phyloP scores from a whole-genome alignment of 2,113 vertebrate species.

The Hiodon alosoides region DNA sequence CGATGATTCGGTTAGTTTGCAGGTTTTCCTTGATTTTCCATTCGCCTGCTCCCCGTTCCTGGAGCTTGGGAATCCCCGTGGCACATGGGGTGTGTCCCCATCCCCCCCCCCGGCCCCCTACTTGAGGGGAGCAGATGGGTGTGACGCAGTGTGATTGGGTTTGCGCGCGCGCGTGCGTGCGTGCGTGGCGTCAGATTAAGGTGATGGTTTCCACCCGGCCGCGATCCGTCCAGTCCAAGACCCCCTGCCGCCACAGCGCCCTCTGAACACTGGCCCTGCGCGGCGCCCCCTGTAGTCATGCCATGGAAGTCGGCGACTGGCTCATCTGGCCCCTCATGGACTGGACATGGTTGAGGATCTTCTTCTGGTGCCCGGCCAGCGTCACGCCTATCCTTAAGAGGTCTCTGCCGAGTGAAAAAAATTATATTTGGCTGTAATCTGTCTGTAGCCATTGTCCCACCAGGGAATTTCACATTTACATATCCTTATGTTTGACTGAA shows the following conservation, averaged over 20 bases:
- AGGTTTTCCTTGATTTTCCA: not conserved
- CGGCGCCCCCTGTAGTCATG: slow-evolving; percentile 77
- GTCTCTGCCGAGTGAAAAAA: slow-evolving; percentile 65
- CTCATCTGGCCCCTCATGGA: slow-evolving; percentile 95
- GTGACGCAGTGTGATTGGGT: not conserved
- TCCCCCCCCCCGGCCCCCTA: not conserved
- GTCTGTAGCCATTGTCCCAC: not conserved
- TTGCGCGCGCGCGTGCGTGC: not conserved
- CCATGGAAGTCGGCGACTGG: slow-evolving; percentile 87
- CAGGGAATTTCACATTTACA: slow-evolving; percentile 20
- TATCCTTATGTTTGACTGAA: slow-evolving; percentile 10
- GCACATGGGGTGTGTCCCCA: too few relatives aligned
- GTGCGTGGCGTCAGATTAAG: slow-evolving; percentile 52
- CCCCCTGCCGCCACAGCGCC: slow-evolving; percentile 48
- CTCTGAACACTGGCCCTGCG: slow-evolving; percentile 58
- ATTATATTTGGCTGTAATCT: slow-evolving; percentile 10
- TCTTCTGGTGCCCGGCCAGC: slow-evolving; percentile 97
- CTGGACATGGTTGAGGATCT: slow-evolving; percentile 93
- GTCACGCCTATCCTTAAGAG: slow-evolving; percentile 98
- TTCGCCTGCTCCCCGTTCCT: not conserved
- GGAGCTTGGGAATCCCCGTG: not conserved
- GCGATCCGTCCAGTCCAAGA: slow-evolving; percentile 59
- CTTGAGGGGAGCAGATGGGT: not conserved
- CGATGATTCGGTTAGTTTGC: not conserved
- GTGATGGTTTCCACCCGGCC: slow-evolving; percentile 68